These are phyloP conservation scores for Pristionchus japonicus DNA, from an alignment of 2,888 invertebrate species.

Conservation along the genomic window DNA sequence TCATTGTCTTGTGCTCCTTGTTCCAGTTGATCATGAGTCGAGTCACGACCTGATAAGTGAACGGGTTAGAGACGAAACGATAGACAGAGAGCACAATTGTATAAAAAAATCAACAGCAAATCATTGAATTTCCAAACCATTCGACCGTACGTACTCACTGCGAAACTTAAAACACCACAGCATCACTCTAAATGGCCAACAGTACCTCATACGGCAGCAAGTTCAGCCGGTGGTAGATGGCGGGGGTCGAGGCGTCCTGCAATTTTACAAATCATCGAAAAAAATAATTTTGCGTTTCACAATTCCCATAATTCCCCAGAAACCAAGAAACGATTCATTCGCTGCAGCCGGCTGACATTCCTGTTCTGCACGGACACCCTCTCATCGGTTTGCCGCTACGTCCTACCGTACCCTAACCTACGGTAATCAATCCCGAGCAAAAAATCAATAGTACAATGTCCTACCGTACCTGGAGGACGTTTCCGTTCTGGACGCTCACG, in stretches of 20 bases:
- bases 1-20: slow-evolving; percentile 52
- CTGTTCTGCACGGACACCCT: too few relatives aligned
- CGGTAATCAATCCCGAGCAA: too few relatives aligned
- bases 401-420: too few relatives aligned
- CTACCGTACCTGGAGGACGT: slow-evolving; percentile 29
- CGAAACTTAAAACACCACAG: too few relatives aligned
- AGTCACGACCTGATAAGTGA: slow-evolving; percentile 50
- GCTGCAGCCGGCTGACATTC: too few relatives aligned
- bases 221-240: slow-evolving; percentile 73
- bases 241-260: slow-evolving; percentile 67
- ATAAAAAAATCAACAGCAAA: too few relatives aligned
- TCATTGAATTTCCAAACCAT: too few relatives aligned
- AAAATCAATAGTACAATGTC: background rate
- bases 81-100: too few relatives aligned
- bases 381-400: too few relatives aligned
- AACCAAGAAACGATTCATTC: too few relatives aligned
- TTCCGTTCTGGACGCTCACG: slow-evolving; percentile 50
- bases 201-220: slow-evolving; percentile 63
- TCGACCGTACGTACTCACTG: too few relatives aligned
- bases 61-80: too few relatives aligned
- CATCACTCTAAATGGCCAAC: background rate
- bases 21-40: slow-evolving; percentile 57
- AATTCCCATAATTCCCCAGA: background rate
- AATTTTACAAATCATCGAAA: background rate
- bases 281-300: background rate